These are phyloP conservation scores for Meganola albula DNA, from an alignment of 2,888 invertebrate species.

Conservation along the genomic window DNA sequence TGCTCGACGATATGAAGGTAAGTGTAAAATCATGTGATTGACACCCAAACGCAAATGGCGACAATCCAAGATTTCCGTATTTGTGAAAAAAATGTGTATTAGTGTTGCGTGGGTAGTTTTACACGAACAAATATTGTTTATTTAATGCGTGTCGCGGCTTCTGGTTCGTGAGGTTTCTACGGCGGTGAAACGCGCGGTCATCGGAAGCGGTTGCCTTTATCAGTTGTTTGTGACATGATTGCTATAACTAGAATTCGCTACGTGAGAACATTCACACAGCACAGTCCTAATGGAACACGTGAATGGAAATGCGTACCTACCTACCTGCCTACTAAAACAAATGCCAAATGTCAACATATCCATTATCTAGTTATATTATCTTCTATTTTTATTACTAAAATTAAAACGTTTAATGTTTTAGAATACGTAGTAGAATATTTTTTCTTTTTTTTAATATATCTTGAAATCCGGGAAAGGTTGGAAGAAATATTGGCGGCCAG, in stretches of 20 bases:
- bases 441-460: too few relatives aligned
- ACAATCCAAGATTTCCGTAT: constrained; percentile 46
- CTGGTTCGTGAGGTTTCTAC: too few relatives aligned
- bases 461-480: too few relatives aligned
- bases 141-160: constrained; percentile 32
- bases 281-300: constrained; percentile 2
- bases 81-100: constrained; percentile 40
- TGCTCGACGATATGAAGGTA: constrained; percentile 75
- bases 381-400: too few relatives aligned
- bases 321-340: too few relatives aligned
- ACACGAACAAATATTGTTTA: constrained; percentile 28
- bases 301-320: too few relatives aligned
- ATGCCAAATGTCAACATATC: too few relatives aligned
- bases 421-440: too few relatives aligned
- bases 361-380: too few relatives aligned
- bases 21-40: constrained; percentile 50
- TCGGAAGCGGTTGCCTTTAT: constrained; percentile 65
- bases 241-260: constrained; percentile 39
- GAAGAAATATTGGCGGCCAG: too few relatives aligned
- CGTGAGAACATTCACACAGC: constrained; percentile 53
- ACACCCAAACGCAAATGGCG: constrained; percentile 38
- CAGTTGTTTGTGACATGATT: constrained; percentile 57
- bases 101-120: constrained; percentile 49
- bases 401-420: too few relatives aligned
- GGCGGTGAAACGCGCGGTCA: constrained; percentile 48